Evolutionary conservation across 1,140 invertebrate species (phyloP), one percentile per base, ranked within the genome.

Genomic region (Bombus confusus): DNA sequence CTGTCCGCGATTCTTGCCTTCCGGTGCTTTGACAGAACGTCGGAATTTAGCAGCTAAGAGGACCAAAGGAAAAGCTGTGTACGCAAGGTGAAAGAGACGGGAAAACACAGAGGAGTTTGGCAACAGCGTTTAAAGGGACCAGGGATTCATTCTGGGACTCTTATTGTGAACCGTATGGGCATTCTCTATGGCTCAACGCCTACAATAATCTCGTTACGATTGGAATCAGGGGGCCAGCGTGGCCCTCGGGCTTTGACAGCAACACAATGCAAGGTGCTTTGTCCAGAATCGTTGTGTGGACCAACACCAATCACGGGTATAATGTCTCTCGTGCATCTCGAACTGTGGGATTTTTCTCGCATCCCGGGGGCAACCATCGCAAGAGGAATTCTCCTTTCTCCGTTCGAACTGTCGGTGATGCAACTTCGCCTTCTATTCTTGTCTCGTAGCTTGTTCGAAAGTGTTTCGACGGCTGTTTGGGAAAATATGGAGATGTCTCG

Each of bases 131-230:
- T 75, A 81, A 41, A 62, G 69, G 41, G 72, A 72, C 34, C 66
- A 18, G 72, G 59, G 82, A 81, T 89, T 76, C 90, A 52, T 89
- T 85, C 59, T 73, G 25, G 69, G 62, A 88, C 87, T 47, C 80
- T 88, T 52, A 91, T 92, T 92, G 90, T 91, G 52, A 82, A 69
- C 62, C 80, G 72, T 18, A 59, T n/a, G 76, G 75, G 59, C 37
- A 92, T 93, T 92, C 86, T 92, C 87, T 86, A 88, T 91, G 90
- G 91, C 86, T 94, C 91, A 92, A 93, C 93, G 93, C 94, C 91
- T 92, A 93, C 92, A 92, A 93, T 94, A 93, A 94, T 94, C 93
- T 94, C 93, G 93, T 94, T 94, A 94, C 91, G 92, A 91, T 92
- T 88, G 78, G 91, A 90, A 92, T 92, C 87, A 88, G 69, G 73